Base-by-base conservation (phyloP, 1,140 invertebrate genomes). In the Lepidurus packardi region DNA sequence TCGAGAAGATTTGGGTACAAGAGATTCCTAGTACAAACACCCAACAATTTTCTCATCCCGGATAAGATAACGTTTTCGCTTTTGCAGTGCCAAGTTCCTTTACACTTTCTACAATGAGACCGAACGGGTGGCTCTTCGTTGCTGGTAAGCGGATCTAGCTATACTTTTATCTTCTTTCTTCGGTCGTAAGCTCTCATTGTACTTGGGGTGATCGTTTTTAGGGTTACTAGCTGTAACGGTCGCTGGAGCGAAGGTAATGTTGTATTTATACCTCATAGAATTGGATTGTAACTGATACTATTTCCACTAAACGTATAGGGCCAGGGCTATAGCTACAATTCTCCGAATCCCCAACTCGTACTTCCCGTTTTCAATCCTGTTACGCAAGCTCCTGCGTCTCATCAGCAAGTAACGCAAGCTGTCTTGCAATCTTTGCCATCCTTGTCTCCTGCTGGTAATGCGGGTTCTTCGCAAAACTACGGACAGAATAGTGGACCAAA, bases 311-410 rank as follows among this genome's bases (percentile, higher is more conserved):
- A 65, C 21, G 53, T n/a, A 65, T 16, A 77, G 75, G 75, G 43
- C 43, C 75, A 77, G 43, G 75, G 75, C 13, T 77, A 77, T 21
- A 77, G 43, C 24, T 77, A 77, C 75, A 21, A 65, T 21, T 21
- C 53, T 13, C 53, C 53, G 8, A 65, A 65, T 21, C 53, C 53
- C 6, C 53, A 65, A 16, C 53, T 65, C 4, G 16, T n/a, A 65
- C 53, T 65, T 13, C 53, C 75, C 34, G 43, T 16, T 9, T 25
- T 47, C 75, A 25, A 24, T 7, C 21, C n/a, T 3, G 21, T 42
- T 41, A 43, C n/a, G 41, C 75, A 42, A 77, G 13, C 10, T 53
- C 24, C 42, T n/a, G 21, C 16, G 34, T 34, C 75, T 43, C 34
- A 42, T 16, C 74, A 75, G n/a, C 74, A 42, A 75, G 74, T 43